Evolutionary conservation across 2,888 invertebrate genomes (phyloP).

Genomic region (Hypomecis atomaria): DNA sequence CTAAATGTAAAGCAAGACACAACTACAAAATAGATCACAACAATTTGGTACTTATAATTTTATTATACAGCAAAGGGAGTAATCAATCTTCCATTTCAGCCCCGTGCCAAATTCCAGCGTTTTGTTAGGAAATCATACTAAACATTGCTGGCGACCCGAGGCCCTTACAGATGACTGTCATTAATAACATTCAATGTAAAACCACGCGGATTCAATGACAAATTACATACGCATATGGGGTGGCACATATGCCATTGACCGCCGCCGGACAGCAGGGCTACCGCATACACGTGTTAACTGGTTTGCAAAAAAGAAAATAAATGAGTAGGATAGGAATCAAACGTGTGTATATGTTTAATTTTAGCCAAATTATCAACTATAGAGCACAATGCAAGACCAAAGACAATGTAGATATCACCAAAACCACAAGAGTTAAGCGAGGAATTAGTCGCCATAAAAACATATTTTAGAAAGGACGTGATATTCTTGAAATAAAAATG

Average conservation of each 20-base stretch:
- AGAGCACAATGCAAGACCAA: no score
- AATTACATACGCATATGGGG: conserved; percentile 46
- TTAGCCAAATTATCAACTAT: neutral
- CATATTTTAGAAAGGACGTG: no score
- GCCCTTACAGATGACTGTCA: conserved; percentile 52
- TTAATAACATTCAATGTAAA: conserved; percentile 56
- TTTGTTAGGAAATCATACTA: conserved; percentile 39
- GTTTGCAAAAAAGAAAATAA: conserved; percentile 6
- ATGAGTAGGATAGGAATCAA: no score
- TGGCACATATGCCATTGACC: conserved; percentile 22
- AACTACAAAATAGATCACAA: neutral
- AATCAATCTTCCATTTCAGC: conserved; percentile 15
- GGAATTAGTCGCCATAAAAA: no score
- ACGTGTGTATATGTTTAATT: neutral
- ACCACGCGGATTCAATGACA: conserved; percentile 53
- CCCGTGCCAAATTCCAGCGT: conserved; percentile 11
- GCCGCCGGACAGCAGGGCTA: conserved; percentile 13
- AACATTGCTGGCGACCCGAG: conserved; percentile 40
- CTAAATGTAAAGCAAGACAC: no score
- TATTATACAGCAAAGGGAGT: neutral
- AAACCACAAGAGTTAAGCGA: no score
- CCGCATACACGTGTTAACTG: conserved; percentile 1
- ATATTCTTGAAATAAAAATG: no score
- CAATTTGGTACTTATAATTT: neutral
- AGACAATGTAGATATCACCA: no score